These are phyloP conservation scores for Azemiops feae DNA, from an alignment of 2,113 vertebrate species.

Conservation along the genomic window DNA sequence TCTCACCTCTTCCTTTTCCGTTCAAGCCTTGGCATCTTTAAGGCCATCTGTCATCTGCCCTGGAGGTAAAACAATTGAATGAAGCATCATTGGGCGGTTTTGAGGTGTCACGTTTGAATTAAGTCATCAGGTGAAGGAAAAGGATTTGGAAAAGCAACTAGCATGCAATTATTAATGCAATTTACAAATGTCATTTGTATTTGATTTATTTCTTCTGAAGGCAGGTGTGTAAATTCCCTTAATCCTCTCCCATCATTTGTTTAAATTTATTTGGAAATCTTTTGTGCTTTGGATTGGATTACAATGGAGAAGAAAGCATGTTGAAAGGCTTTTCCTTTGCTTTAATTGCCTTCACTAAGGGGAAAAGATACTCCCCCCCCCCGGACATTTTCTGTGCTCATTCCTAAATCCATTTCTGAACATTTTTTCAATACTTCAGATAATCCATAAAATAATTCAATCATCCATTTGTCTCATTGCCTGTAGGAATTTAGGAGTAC, in stretches of 20 bases:
- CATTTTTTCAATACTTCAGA: not conserved
- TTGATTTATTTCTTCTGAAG: not conserved
- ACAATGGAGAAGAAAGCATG: not conserved
- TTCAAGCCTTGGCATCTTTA: not conserved
- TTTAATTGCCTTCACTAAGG: not conserved
- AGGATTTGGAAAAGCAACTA: not conserved
- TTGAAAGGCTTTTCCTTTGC: not conserved
- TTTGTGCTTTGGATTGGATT: not conserved
- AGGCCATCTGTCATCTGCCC: not conserved
- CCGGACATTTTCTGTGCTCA: not conserved
- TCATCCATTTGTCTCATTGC: not conserved
- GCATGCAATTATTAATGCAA: not conserved
- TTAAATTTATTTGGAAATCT: not conserved
- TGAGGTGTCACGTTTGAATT: not conserved
- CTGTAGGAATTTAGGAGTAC: not conserved
- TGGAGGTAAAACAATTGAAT: not conserved
- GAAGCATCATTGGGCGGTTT: not conserved
- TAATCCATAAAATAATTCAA: slow-evolving; percentile 3
- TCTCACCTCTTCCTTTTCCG: not conserved
- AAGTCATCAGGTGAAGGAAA: not conserved
- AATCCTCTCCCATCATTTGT: not conserved
- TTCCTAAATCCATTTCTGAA: not conserved
- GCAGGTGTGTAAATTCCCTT: not conserved
- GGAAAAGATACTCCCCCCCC: not conserved
- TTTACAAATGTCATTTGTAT: not conserved